A percentile compares a stretch with the other conserved stretches of the same genome.
Conservation (phyloP, 2,888 invertebrate genomes). For the Orthosia cruda region DNA sequence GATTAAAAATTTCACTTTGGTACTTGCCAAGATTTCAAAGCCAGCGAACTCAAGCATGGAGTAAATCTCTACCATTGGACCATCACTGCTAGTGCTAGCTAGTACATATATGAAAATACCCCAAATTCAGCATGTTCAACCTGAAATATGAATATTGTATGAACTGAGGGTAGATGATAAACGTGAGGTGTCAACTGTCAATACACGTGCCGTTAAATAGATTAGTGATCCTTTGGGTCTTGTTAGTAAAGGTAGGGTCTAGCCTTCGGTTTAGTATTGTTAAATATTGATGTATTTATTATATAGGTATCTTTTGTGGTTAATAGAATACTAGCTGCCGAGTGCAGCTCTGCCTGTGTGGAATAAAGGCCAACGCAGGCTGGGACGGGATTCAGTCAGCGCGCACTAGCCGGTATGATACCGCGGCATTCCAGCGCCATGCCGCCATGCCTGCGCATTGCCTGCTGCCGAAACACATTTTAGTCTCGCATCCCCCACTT, state of each 20-base stretch:
- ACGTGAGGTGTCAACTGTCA: slow-evolving; percentile 42
- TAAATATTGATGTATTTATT: slow-evolving; percentile 27
- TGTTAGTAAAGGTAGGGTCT: slow-evolving; percentile 32
- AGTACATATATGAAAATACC: neutral
- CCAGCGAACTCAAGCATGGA: neutral
- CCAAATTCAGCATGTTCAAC: slow-evolving; percentile 24
- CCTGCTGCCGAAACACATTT: too few species aligned
- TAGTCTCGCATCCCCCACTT: too few species aligned
- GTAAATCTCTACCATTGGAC: neutral
- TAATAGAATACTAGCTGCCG: neutral
- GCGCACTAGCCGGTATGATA: too few species aligned
- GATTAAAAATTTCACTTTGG: too few species aligned
- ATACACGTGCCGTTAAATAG: slow-evolving; percentile 33
- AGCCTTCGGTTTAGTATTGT: neutral
- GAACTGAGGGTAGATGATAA: slow-evolving; percentile 41
- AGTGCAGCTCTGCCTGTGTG: too few species aligned
- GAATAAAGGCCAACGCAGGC: too few species aligned
- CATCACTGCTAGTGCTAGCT: neutral
- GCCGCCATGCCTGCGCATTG: too few species aligned
- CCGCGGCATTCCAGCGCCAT: too few species aligned
- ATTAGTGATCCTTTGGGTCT: slow-evolving; percentile 31
- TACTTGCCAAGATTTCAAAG: neutral
- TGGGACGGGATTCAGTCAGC: too few species aligned
- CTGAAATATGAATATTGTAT: slow-evolving; percentile 53
- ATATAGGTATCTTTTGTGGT: neutral